These are phyloP conservation scores for Laticauda laticaudata DNA, from an alignment of 2,113 vertebrate species.

Conservation along the genomic window DNA sequence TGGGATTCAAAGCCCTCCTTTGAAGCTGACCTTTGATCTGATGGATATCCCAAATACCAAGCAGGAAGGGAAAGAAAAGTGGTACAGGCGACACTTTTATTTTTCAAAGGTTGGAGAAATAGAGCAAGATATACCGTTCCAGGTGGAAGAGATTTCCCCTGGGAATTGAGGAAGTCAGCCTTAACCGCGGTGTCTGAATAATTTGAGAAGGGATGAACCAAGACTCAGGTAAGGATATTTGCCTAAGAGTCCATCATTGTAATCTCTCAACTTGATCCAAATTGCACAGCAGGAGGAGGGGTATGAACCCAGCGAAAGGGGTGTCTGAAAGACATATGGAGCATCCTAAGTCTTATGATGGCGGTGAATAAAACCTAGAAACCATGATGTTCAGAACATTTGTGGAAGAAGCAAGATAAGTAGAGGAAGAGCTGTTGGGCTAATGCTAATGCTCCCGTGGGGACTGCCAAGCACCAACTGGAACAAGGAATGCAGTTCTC, in stretches of 20 bases:
- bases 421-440: not conserved
- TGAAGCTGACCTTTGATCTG: not conserved
- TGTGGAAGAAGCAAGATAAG: not conserved
- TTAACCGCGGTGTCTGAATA: not conserved
- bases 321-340: not conserved
- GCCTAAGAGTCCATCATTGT: not conserved
- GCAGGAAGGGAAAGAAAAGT: not conserved
- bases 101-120: not conserved
- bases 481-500: not conserved
- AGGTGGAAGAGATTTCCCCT: not conserved
- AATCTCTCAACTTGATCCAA: not conserved
- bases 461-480: not conserved
- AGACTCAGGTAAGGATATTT: not conserved
- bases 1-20: not conserved
- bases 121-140: rapidly evolving
- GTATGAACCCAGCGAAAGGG: not conserved
- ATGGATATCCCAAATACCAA: not conserved
- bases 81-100: not conserved
- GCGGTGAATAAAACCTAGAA: not conserved
- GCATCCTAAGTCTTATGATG: not conserved
- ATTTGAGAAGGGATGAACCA: not conserved
- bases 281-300: not conserved
- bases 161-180: not conserved
- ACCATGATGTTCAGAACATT: no score
- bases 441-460: not conserved